Evolutionary conservation across 2,888 invertebrate species (phyloP).

Genomic region (Bellardia pandia): DNA sequence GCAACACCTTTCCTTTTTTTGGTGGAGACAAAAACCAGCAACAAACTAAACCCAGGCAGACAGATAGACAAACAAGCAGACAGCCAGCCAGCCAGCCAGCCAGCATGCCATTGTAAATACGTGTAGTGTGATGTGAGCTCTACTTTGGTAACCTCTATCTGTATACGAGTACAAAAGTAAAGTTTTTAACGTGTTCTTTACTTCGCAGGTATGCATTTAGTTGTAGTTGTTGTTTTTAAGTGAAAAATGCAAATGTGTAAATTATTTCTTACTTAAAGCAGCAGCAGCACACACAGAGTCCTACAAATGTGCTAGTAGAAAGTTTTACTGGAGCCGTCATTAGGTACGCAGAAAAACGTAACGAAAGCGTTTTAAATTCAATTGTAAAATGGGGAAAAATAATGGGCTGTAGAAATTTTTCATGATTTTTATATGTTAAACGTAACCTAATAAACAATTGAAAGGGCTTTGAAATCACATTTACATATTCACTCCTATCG

Average conservation of each 20-base stretch:
- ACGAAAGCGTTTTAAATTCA: constrained; percentile 62
- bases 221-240: constrained; percentile 44
- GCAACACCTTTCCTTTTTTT: constrained; percentile 61
- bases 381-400: constrained; percentile 30
- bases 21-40: constrained; percentile 51
- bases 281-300: background rate
- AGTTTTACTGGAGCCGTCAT: constrained; percentile 49
- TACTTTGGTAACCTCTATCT: constrained; percentile 55
- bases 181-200: constrained; percentile 1
- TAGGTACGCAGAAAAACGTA: constrained; percentile 51
- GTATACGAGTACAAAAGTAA: constrained; percentile 42
- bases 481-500: no score
- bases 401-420: constrained; percentile 25
- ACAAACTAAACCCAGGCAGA: constrained; percentile 48
- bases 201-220: background rate
- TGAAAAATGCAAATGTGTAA: constrained; percentile 71
- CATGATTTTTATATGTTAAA: background rate
- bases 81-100: constrained; percentile 15
- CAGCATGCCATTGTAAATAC: background rate
- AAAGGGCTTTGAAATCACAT: no score
- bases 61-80: constrained; percentile 28
- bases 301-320: background rate
- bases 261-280: constrained; percentile 70
- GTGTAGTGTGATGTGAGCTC: background rate
- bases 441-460: constrained; percentile 15